Conservation (phyloP, 2,797 vertebrate genomes). For the Oryzias sinensis region DNA sequence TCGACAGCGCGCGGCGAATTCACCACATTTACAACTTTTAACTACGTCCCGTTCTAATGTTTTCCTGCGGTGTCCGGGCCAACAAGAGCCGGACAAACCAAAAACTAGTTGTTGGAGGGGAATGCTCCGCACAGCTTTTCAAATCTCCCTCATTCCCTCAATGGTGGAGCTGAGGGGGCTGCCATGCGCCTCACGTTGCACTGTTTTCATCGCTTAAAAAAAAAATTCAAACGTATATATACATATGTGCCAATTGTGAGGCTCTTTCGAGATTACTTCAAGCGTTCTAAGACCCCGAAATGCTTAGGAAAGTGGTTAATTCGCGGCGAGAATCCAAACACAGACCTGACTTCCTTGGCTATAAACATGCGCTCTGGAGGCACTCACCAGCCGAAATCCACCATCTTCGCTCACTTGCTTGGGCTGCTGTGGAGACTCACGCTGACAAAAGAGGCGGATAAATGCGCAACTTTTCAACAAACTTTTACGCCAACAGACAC, state of each 20-base stretch:
- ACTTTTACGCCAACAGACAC: constrained; percentile 57
- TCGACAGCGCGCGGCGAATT: constrained; percentile 53
- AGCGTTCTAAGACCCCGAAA: too few relatives aligned
- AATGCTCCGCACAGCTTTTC: constrained; percentile 78
- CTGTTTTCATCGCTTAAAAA: constrained; percentile 73
- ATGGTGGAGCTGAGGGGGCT: constrained; percentile 78
- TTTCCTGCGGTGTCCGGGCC: neutral
- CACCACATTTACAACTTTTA: constrained; percentile 25
- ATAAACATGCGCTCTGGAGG: constrained; percentile 80
- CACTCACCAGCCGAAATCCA: constrained; percentile 87
- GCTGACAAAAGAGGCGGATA: constrained; percentile 71
- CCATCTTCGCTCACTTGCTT: constrained; percentile 87
- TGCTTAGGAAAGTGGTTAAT: neutral
- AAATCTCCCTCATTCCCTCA: constrained; percentile 92
- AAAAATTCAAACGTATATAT: neutral
- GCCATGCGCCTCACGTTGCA: constrained; percentile 84
- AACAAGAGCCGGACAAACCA: neutral
- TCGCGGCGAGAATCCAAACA: constrained; percentile 26
- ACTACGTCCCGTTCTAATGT: neutral
- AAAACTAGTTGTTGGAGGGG: constrained; percentile 35
- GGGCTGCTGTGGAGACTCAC: constrained; percentile 73
- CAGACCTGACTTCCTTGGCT: constrained; percentile 79
- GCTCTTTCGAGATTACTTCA: too few relatives aligned
- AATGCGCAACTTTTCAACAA: constrained; percentile 67
- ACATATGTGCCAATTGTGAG: too few relatives aligned